These are phyloP conservation scores for Prochilodus magdalenae DNA, from an alignment of 2,113 vertebrate species.

Conservation along the genomic window DNA sequence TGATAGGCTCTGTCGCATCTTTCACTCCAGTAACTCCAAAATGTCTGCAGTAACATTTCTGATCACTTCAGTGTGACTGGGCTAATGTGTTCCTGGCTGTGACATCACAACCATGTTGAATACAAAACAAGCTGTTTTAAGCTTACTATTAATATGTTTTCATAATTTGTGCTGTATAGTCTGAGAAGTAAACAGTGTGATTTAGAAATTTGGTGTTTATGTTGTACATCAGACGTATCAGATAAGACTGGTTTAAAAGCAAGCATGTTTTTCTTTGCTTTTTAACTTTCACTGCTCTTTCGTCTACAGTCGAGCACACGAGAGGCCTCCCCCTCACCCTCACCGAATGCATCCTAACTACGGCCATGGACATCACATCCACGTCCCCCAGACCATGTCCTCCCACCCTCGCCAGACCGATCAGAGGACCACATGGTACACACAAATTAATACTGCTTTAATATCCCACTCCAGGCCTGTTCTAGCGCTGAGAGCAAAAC, in stretches of 20 bases:
- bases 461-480: background rate
- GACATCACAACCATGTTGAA: too few relatives aligned
- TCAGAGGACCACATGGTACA: constrained; percentile 92
- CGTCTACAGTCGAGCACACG: constrained; percentile 88
- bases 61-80: too few relatives aligned
- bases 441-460: background rate
- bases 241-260: background rate
- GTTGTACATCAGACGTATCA: too few relatives aligned
- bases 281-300: background rate
- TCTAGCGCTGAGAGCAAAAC: background rate
- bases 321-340: constrained; percentile 95
- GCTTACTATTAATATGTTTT: too few relatives aligned
- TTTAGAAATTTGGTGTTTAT: too few relatives aligned
- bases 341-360: constrained; percentile 99
- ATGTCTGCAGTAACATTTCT: too few relatives aligned
- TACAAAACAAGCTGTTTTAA: too few relatives aligned
- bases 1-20: too few relatives aligned
- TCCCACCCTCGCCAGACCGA: constrained; percentile 95
- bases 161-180: too few relatives aligned
- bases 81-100: too few relatives aligned
- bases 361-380: constrained; percentile 98
- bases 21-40: too few relatives aligned
- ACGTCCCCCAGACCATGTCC: constrained; percentile 99
- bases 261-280: background rate
- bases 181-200: too few relatives aligned